These are phyloP conservation scores for Ptychoptera contaminata DNA, from an alignment of 2,888 invertebrate genomes.

Conservation along the genomic window DNA sequence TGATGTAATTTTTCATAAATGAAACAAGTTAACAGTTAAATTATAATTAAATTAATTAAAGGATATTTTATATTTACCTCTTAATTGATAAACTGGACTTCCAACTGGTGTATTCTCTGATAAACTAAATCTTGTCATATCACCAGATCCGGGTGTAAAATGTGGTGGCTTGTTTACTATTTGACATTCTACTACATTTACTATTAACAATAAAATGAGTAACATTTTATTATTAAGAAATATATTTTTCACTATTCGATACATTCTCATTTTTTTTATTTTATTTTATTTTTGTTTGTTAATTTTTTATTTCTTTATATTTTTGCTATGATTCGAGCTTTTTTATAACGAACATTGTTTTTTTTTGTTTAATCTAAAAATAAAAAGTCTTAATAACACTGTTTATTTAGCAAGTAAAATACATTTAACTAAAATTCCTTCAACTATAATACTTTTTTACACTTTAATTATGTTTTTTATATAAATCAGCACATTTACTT, in stretches of 20 bases:
- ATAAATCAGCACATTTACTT: too few species aligned
- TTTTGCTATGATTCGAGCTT: not conserved
- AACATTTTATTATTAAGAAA: not conserved
- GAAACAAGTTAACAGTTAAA: too few species aligned
- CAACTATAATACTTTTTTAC: too few species aligned
- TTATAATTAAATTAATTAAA: not conserved
- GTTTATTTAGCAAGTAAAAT: too few species aligned
- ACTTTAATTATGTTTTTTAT: too few species aligned
- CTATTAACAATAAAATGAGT: not conserved
- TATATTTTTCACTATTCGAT: not conserved
- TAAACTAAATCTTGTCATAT: slow-evolving; percentile 59
- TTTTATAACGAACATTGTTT: slow-evolving; percentile 2
- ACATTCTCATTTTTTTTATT: not conserved
- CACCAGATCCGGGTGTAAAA: slow-evolving; percentile 55
- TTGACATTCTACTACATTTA: slow-evolving; percentile 26
- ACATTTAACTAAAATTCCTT: too few species aligned
- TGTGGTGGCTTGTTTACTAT: slow-evolving; percentile 55
- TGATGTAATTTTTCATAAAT: too few species aligned
- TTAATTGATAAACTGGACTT: slow-evolving; percentile 58
- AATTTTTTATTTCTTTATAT: slow-evolving; percentile 19
- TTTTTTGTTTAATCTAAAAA: too few species aligned
- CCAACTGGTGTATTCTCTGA: slow-evolving; percentile 60
- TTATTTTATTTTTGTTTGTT: slow-evolving; percentile 5
- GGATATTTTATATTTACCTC: slow-evolving; percentile 34
- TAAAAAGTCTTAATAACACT: too few species aligned